A percentile compares a stretch with the other conserved stretches of the same genome.
These are phyloP conservation scores for Eulithis testata DNA, from an alignment of 2,888 invertebrate species.

Conservation along the genomic window DNA sequence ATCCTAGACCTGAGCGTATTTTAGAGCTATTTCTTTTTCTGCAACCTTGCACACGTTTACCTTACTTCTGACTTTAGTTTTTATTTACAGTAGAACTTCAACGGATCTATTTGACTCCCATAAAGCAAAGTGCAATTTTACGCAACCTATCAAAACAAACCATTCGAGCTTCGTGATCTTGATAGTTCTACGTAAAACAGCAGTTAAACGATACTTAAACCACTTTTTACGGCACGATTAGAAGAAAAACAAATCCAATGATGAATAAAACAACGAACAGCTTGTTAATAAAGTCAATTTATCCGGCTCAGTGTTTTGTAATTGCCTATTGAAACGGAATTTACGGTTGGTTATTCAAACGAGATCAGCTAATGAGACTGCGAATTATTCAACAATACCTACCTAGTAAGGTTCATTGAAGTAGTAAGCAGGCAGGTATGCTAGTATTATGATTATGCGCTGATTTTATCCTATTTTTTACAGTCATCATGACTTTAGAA, in stretches of 20 bases:
- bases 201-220: constrained; percentile 49
- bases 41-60: no score
- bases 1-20: no score
- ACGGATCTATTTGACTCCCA: constrained; percentile 3
- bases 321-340: constrained; percentile 32
- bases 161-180: constrained; percentile 2
- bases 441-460: no score
- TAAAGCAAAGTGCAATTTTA: constrained; percentile 6
- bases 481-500: no score
- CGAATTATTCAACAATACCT: constrained; percentile 27
- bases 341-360: constrained; percentile 26
- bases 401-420: neutral
- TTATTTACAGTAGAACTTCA: no score
- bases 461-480: no score
- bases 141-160: constrained; percentile 17
- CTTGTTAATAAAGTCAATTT: constrained; percentile 48
- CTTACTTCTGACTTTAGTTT: no score
- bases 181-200: constrained; percentile 48
- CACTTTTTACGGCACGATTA: constrained; percentile 62
- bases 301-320: constrained; percentile 44
- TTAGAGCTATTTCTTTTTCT: no score
- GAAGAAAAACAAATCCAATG: constrained; percentile 51
- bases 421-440: neutral
- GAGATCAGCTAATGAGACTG: constrained; percentile 23
- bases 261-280: constrained; percentile 51